A percentile compares a stretch with the other conserved stretches of the same genome.
phyloP scores from a whole-genome alignment of 2,888 invertebrate species.

The Anticlea derivata region DNA sequence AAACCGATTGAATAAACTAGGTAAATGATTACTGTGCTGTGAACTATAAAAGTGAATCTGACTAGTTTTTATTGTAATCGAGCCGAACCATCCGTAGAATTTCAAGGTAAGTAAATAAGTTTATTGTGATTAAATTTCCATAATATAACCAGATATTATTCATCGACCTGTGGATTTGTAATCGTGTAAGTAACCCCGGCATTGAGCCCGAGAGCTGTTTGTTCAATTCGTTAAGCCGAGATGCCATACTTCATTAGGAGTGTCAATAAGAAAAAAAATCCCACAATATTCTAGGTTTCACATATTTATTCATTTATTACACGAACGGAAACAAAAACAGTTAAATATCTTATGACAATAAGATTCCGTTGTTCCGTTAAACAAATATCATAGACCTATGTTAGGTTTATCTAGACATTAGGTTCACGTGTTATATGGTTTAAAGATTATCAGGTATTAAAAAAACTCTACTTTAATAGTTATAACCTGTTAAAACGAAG shows the following conservation, averaged over 20 bases:
- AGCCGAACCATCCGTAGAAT: constrained; percentile 3
- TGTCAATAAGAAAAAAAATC: constrained; percentile 44
- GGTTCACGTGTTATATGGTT: neutral
- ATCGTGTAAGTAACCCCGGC: constrained; percentile 65
- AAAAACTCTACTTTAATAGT: too few species aligned
- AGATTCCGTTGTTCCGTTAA: too few species aligned
- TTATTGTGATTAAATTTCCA: constrained; percentile 42
- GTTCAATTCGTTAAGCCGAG: constrained; percentile 56
- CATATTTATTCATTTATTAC: neutral
- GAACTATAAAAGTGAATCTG: constrained; percentile 25
- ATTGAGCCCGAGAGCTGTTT: constrained; percentile 52
- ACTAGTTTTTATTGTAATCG: constrained; percentile 8
- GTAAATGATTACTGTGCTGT: constrained; percentile 30
- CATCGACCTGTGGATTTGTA: constrained; percentile 44
- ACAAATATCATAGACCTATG: too few species aligned
- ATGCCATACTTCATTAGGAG: constrained; percentile 46
- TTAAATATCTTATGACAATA: too few species aligned
- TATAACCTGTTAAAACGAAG: too few species aligned
- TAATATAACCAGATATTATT: constrained; percentile 4
- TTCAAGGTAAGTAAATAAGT: constrained; percentile 16
- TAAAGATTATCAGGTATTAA: too few species aligned
- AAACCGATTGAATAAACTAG: constrained; percentile 11
- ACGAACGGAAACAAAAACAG: too few species aligned
- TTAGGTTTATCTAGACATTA: too few species aligned
- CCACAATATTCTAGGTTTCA: constrained; percentile 19